Base-by-base conservation (phyloP, 2,797 vertebrate genomes). In the Periophthalmus magnuspinnatus region DNA sequence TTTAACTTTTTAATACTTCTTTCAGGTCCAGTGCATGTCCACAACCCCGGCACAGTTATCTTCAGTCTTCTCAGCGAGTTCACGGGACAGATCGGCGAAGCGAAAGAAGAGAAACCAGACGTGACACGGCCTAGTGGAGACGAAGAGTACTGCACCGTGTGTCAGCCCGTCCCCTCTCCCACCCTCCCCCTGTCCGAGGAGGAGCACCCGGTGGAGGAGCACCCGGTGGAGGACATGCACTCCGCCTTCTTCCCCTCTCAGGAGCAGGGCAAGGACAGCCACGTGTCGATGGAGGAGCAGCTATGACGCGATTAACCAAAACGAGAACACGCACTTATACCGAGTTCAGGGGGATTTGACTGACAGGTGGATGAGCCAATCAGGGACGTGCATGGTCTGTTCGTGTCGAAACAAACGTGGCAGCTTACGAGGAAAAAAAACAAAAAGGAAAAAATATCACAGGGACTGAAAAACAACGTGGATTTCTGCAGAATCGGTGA, bases 201-300 rank as follows among this genome's bases (percentile, higher is more conserved):
- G 76, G 92, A 94, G 75, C 92, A 93, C 81, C 60, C 76, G 0
- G 41, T 36, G 19, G 90, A 91, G 68, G 67, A n/a, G n/a, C 92
- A 93, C 81, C 60, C 76, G 0, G 41, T 36, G 19, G 90, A 91
- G 68, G 67, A n/a, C n/a, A n/a, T n/a, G 1, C 84, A 84, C 75
- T 79, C 77, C 22, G 76, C 87, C 21, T 91, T 89, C 75, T 90
- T 91, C 56, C 93, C 93, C 38, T 92, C 78, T 5, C 93, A 94
- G 72, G 93, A 94, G 73, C 91, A 93, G 72, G 93, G 93, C 7
- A 94, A 94, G 54, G 92, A 93, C 76, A 89, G 79, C 55, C 92
- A 92, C 5, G 5, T 93, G 54, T 94, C 93, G 11, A 93, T 91
- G 84, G 93, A 93, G 74, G 93, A 94, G 71, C 82, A 50, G 17